phyloP scores from a whole-genome alignment of 2,797 vertebrate species.

The Peromyscus nudipes region DNA sequence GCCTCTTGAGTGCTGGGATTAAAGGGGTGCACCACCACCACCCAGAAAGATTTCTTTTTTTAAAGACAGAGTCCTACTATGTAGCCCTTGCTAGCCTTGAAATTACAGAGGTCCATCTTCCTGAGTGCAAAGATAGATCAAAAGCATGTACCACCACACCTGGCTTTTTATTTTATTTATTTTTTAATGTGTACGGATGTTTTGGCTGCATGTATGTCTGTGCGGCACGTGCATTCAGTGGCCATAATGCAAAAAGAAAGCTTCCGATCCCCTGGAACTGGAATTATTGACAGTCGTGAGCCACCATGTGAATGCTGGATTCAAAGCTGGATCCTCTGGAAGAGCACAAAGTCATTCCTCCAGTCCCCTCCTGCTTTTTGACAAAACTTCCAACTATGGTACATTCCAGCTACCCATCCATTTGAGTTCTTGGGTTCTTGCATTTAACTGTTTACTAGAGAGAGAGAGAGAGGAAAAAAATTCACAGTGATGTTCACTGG shows the following conservation, averaged over 20 bases:
- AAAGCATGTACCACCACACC: neutral
- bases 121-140: neutral
- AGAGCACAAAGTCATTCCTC: too few species aligned
- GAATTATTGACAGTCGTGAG: too few species aligned
- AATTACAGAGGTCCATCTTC: neutral
- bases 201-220: neutral
- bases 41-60: neutral
- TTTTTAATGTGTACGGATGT: too few species aligned
- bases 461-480: neutral
- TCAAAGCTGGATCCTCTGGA: too few species aligned
- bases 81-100: neutral
- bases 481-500: neutral
- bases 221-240: too few species aligned
- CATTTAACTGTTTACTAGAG: neutral
- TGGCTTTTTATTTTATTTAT: too few species aligned
- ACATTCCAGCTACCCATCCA: neutral
- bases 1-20: too few species aligned
- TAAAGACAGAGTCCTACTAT: neutral
- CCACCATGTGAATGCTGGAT: too few species aligned
- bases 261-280: too few species aligned
- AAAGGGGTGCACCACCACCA: too few species aligned
- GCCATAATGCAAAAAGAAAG: too few species aligned
- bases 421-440: neutral
- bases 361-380: neutral
- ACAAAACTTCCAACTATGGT: neutral